phyloP scores from a whole-genome alignment of 2,113 vertebrate species.

The Vidua chalybeata region DNA sequence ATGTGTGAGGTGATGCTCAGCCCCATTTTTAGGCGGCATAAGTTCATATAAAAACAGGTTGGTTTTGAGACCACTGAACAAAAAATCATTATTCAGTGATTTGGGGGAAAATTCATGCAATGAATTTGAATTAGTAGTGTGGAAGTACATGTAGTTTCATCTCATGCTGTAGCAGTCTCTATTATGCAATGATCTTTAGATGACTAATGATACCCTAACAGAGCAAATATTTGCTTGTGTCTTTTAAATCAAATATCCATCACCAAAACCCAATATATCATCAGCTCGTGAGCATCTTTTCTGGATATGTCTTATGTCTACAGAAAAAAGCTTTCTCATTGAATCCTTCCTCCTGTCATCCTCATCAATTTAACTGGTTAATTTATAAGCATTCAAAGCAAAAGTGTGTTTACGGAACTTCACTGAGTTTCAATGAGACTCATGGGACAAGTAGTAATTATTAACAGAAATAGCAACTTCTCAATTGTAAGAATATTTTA shows the following conservation, averaged over 20 bases:
- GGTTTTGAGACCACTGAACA: neutral
- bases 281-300: neutral
- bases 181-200: neutral
- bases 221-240: neutral
- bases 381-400: neutral
- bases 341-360: neutral
- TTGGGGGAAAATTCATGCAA: neutral
- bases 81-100: neutral
- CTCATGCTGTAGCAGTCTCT: neutral
- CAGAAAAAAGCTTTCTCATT: neutral
- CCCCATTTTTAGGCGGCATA: neutral
- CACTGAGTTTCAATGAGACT: neutral
- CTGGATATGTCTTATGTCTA: neutral
- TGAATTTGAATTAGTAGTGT: neutral
- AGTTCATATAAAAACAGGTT: neutral
- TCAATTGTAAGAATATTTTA: slow-evolving; percentile 3
- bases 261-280: neutral
- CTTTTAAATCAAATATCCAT: neutral
- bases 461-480: slow-evolving; percentile 8
- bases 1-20: neutral
- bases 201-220: neutral
- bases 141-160: neutral
- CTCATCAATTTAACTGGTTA: neutral
- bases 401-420: neutral
- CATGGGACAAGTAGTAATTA: slow-evolving; percentile 11